Conservation (phyloP, 2,113 vertebrate genomes). For the Chamaea fasciata region DNA sequence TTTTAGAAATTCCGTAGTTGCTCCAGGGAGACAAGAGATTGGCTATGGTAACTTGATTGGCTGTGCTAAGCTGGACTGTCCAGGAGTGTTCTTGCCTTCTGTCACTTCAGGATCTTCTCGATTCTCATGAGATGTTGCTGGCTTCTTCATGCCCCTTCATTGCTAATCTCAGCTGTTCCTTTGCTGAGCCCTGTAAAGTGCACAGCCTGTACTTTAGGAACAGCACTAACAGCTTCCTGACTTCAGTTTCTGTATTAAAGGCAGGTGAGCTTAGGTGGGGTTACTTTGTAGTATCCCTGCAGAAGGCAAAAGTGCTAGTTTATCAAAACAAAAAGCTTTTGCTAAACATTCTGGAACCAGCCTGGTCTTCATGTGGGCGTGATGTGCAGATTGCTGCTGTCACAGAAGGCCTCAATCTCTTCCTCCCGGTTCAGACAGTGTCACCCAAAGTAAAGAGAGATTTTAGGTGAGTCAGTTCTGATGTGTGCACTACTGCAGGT, state of each 20-base stretch:
- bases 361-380: background rate
- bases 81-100: background rate
- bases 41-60: background rate
- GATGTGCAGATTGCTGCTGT: fast-evolving
- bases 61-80: background rate
- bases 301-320: background rate
- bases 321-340: background rate
- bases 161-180: background rate
- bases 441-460: background rate
- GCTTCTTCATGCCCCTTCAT: background rate
- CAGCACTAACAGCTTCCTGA: background rate
- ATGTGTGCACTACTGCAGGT: fast-evolving
- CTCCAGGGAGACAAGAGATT: background rate
- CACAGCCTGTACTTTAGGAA: background rate
- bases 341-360: background rate
- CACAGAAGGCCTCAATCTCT: background rate
- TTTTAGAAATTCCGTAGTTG: background rate
- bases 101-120: background rate
- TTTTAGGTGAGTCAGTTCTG: background rate
- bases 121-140: background rate
- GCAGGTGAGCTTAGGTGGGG: background rate
- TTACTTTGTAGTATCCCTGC: background rate
- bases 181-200: background rate
- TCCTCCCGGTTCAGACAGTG: background rate
- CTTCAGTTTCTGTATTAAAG: background rate